Base-by-base conservation (phyloP, 2,888 invertebrate genomes). In the Scelioninae gen. 1 region DNA sequence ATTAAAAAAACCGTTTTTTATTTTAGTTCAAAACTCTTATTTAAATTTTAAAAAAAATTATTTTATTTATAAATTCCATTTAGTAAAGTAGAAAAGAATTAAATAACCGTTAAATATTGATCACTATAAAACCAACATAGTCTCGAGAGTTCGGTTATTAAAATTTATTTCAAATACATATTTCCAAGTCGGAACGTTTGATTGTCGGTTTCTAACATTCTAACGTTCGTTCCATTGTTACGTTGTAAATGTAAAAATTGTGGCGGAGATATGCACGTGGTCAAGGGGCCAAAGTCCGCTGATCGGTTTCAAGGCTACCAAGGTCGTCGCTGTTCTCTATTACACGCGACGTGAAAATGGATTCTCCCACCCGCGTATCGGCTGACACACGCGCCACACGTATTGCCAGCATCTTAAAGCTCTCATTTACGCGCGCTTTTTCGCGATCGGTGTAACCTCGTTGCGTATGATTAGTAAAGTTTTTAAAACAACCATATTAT, bases 261-360 rank as follows among this genome's bases (percentile, higher is more conserved):
- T 63, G 63, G 71, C 56, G 71, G 62, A 66, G 53, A 63, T 75
- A 69, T 76, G 78, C 83, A 84, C 76, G 85, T 81, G 84, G 81
- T 84, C 69, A 84, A 75, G 81, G 45, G 82, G 84, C 82, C 81
- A 78, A 84, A 84, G 85, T 78, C 84, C 84, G 79, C 56, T 84
- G 85, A 85, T 82, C 83, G 69, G 47, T 56, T 78, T 77, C 86
- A 86, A 87, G 85, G 86, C 86, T 85, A 82, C 84, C 87, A 87
- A 87, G 87, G 87, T 87, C 87, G 85, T 81, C 85, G 58, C 78
- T 83, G 71, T 71, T 79, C 79, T 71, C 71, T 77, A 72, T 76
- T 69, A 76, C 76, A 63, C 83, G 71, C 76, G 80, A 62, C 56
- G 72, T 72, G 80, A 80, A 80, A 72, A 76, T 63, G 72, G 55